Base-by-base conservation (phyloP, 2,113 vertebrate genomes). In the Halichoeres trimaculatus region DNA sequence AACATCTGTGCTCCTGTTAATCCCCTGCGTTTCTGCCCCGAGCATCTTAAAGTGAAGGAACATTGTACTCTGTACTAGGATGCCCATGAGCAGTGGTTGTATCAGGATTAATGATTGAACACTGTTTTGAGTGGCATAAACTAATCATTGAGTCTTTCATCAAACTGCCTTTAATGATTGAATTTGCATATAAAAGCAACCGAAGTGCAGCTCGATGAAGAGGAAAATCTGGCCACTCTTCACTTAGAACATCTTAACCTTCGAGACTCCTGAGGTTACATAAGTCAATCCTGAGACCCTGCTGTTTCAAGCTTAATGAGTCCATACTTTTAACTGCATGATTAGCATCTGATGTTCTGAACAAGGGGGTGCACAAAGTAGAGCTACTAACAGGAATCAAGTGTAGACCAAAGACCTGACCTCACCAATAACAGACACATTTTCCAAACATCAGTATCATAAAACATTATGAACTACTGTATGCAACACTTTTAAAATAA, bases 1-100 rank as follows among this genome's bases (percentile, higher is more conserved):
- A 73, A 83, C 85, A 87, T 86, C 74, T 86, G 89, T 58, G 58
- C 63, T 88, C 41, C 13, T 40, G 61, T 66, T 82, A 83, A 83
- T 85, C 62, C 76, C 5, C 34, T 0, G 22, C 17, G n/a, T 22
- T 40, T 36, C 55, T 51, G 19, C 22, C n/a, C 24, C 4, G 63
- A 60, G 52, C 53, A 47, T 57, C 68, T 70, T 78, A 43, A 43
- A 22, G 26, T 10, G 24, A 56, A 12, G 40, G 53, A 26, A 24
- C 24, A 38, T 40, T n/a, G 47, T 40, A 0, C 26, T 40, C 24
- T 36, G 59, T 23, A 1, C 40, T 22, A 35, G 55, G 36, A 45
- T 45, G 5, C 43, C 30, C 43, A 14, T 62, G 36, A 16, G 7
- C 20, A 54, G 17, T 14, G 36, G 56, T 11, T 16, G 17, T 53